These are phyloP conservation scores for Enteromius unitaeniatus DNA, from an alignment of 2,797 vertebrate species.

Conservation along the genomic window DNA sequence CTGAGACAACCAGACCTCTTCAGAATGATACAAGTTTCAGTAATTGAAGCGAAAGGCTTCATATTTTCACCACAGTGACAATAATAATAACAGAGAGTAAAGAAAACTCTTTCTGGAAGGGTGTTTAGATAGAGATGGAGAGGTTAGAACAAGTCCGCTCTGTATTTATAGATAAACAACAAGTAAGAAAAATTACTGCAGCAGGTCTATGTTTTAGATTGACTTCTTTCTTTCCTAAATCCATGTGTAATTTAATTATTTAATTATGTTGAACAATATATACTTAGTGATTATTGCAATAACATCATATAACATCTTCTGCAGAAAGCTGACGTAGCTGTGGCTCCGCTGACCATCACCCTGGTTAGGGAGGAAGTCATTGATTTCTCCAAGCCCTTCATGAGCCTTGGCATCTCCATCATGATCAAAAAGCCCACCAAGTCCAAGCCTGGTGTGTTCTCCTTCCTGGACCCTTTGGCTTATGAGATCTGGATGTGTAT, in stretches of 20 bases:
- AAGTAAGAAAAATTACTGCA: not conserved
- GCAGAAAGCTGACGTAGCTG: conserved; percentile 96
- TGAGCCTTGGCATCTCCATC: conserved; percentile 98
- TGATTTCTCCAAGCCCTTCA: conserved; percentile 99
- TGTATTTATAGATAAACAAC: conserved; percentile 7
- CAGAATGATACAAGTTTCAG: not conserved
- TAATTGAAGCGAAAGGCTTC: not conserved
- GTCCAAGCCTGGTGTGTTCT: conserved; percentile 98
- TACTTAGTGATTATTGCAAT: not conserved
- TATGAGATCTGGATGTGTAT: conserved; percentile 99
- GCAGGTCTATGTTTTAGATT: not conserved
- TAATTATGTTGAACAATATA: not conserved
- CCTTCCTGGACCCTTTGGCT: conserved; percentile 97
- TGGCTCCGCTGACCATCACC: conserved; percentile 97
- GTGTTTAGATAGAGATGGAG: not conserved
- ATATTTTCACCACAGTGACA: conserved; percentile 22
- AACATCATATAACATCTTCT: not conserved
- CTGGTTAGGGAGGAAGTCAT: conserved; percentile 98
- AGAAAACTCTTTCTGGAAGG: not conserved
- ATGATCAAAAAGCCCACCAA: conserved; percentile 99
- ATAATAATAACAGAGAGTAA: conserved; percentile 3
- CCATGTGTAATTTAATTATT: not conserved
- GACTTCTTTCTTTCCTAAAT: not conserved
- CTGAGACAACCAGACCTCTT: conserved; percentile 10
- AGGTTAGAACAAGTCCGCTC: conserved; percentile 19